Conservation (phyloP, 2,797 vertebrate genomes). For the Pipistrellus kuhlii region DNA sequence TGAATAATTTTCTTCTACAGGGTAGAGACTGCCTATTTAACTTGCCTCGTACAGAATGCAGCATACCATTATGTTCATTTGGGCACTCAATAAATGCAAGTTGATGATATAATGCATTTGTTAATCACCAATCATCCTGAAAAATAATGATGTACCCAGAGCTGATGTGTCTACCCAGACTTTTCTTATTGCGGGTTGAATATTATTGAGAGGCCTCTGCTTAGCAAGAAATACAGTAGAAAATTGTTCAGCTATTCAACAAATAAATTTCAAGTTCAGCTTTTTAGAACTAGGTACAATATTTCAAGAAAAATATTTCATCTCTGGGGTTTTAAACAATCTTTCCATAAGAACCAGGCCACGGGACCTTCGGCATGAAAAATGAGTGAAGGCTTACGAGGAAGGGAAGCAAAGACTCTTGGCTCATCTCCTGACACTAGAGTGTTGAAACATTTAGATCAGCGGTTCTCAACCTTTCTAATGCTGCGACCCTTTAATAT, state of each 20-base stretch:
- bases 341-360: conserved; percentile 52
- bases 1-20: conserved; percentile 36
- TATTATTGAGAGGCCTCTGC: conserved; percentile 42
- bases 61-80: conserved; percentile 61
- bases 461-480: too few relatives aligned
- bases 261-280: not conserved
- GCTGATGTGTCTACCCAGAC: conserved; percentile 43
- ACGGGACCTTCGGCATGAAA: not conserved
- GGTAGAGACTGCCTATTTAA: conserved; percentile 49
- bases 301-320: conserved; percentile 32
- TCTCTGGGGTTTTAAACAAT: conserved; percentile 42
- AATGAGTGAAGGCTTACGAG: not conserved
- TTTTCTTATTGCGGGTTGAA: conserved; percentile 59
- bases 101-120: conserved; percentile 73
- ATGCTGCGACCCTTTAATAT: too few relatives aligned
- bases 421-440: not conserved
- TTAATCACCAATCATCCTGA: conserved; percentile 77
- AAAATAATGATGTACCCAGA: conserved; percentile 77
- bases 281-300: too few relatives aligned
- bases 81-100: conserved; percentile 65
- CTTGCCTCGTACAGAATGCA: conserved; percentile 49
- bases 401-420: conserved; percentile 1
- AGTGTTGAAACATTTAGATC: not conserved
- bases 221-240: conserved; percentile 66
- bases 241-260: conserved; percentile 68